Percentiles rank a stretch among this genome's conserved stretches.
Evolutionary conservation across 2,888 invertebrate genomes (phyloP).

Genomic region (Heterodera filipjevi): DNA sequence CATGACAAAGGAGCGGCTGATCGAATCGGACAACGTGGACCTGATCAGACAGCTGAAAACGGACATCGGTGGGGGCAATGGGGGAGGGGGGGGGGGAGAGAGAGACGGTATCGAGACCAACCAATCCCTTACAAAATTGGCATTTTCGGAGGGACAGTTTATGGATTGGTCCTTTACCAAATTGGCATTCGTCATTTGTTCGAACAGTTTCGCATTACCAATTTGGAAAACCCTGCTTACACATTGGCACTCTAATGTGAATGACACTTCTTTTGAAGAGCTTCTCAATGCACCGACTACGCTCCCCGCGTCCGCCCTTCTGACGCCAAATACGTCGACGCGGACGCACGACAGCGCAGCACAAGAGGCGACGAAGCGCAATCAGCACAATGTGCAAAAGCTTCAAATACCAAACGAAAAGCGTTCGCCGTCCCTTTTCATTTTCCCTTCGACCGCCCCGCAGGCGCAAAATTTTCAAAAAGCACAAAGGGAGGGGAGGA

Average conservation of each 20-base stretch:
- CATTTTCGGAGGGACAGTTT: too few relatives aligned
- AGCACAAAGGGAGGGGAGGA: background rate
- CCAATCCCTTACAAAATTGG: too few relatives aligned
- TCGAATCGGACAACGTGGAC: slow-evolving; percentile 62
- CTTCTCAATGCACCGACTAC: background rate
- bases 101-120: too few relatives aligned
- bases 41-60: slow-evolving; percentile 58
- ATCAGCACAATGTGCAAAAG: background rate
- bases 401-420: background rate
- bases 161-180: background rate
- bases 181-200: background rate
- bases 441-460: background rate
- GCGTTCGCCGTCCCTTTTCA: background rate
- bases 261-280: background rate
- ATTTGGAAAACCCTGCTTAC: too few relatives aligned
- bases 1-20: slow-evolving; percentile 52
- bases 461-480: background rate
- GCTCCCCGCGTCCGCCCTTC: background rate
- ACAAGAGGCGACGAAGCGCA: background rate
- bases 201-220: background rate
- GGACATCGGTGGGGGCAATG: slow-evolving; percentile 57
- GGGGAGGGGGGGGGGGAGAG: too few relatives aligned
- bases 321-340: background rate
- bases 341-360: slow-evolving; percentile 1
- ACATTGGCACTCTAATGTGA: background rate